Conservation (phyloP, 2,113 vertebrate genomes). For the Amblyornis subalaris region DNA sequence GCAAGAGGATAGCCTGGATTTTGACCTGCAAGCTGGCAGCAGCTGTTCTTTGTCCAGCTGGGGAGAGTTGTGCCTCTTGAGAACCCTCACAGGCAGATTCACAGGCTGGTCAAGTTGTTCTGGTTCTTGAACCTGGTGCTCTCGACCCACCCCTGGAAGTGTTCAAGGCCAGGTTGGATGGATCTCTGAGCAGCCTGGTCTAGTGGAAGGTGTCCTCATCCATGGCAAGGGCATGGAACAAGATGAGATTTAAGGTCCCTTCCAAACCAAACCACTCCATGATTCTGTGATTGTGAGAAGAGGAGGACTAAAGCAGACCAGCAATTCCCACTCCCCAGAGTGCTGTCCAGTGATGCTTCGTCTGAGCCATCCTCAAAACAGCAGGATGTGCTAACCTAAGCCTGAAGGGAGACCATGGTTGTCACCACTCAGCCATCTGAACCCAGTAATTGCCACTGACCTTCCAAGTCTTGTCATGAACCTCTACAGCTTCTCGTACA, state of each 20-base stretch:
- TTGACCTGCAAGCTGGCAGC: background rate
- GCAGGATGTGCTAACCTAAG: rapidly evolving
- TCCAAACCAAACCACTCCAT: background rate
- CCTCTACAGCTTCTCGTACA: background rate
- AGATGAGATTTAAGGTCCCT: background rate
- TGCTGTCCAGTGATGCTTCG: rapidly evolving
- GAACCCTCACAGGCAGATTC: rapidly evolving
- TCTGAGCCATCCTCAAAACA: background rate
- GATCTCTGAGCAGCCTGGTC: background rate
- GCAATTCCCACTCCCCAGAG: background rate
- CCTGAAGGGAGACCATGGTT: rapidly evolving
- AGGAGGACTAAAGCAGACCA: background rate
- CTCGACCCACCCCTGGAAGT: background rate
- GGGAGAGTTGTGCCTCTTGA: background rate
- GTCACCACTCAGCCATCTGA: background rate
- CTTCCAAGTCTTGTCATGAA: background rate
- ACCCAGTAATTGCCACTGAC: background rate
- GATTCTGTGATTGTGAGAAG: background rate
- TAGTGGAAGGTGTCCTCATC: background rate
- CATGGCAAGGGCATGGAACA: background rate
- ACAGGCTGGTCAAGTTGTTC: background rate
- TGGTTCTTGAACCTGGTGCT: background rate
- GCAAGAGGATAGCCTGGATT: background rate
- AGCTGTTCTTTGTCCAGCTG: background rate
- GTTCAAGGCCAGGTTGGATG: background rate